Evolutionary conservation across 2,113 vertebrate species (phyloP).

Genomic region (Noturus placidus): DNA sequence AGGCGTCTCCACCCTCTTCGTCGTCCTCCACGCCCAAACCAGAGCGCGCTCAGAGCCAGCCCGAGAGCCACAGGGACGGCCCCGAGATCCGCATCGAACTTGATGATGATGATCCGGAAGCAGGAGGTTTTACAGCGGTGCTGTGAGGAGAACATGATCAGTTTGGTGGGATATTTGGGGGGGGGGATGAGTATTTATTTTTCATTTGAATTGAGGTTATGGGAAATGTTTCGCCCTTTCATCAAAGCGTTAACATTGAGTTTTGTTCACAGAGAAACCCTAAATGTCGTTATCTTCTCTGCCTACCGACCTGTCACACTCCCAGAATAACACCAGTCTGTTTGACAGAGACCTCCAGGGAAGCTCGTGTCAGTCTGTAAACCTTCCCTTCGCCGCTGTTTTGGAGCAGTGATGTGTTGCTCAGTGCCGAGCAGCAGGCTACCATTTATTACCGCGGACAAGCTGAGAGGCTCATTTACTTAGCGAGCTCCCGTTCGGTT

Average conservation of each 20-base stretch:
- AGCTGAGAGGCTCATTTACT: conserved; percentile 22
- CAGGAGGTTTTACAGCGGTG: conserved; percentile 31
- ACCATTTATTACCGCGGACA: conserved; percentile 27
- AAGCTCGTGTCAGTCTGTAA: conserved; percentile 10
- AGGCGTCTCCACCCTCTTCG: conserved; percentile 75
- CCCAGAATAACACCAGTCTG: background rate
- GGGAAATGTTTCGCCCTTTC: background rate
- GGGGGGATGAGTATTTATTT: background rate
- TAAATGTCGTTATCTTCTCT: background rate
- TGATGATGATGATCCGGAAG: conserved; percentile 42
- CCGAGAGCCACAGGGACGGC: conserved; percentile 80
- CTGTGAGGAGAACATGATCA: conserved; percentile 2
- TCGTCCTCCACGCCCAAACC: conserved; percentile 75
- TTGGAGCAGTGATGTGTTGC: conserved; percentile 4
- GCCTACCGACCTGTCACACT: background rate
- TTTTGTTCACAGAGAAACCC: background rate
- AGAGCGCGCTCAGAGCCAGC: conserved; percentile 88
- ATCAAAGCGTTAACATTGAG: background rate
- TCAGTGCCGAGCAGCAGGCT: background rate
- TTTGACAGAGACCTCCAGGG: background rate
- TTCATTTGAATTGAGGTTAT: too few relatives aligned
- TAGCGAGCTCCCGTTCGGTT: conserved; percentile 24
- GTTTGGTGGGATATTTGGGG: background rate
- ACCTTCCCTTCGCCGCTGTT: conserved; percentile 6
- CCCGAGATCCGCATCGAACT: conserved; percentile 50